Evolutionary conservation across 2,888 invertebrate genomes (phyloP).

Genomic region (Priocnemis perturbator): DNA sequence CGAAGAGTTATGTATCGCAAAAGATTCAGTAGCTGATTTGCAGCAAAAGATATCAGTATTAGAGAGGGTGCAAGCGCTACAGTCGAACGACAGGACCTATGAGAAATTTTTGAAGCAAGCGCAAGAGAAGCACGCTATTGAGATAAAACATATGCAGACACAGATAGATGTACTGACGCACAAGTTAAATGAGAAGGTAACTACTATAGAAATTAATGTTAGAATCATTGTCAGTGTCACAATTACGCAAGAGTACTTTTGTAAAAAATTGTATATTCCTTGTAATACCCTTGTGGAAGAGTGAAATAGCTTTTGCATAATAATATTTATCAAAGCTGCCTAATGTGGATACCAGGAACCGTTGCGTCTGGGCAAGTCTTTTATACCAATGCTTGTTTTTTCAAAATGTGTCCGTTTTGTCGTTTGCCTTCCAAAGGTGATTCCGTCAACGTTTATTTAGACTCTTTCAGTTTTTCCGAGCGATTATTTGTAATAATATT

Average conservation of each 20-base stretch:
- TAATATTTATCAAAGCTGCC: conserved; percentile 55
- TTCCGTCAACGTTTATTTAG: neutral
- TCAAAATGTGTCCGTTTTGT: conserved; percentile 8
- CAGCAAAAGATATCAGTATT: conserved; percentile 67
- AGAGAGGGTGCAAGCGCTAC: conserved; percentile 65
- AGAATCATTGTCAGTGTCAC: neutral
- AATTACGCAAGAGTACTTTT: neutral
- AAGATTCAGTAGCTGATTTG: conserved; percentile 64
- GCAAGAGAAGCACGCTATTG: conserved; percentile 76
- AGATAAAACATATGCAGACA: conserved; percentile 76
- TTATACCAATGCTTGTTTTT: conserved; percentile 24
- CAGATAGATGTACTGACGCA: conserved; percentile 74
- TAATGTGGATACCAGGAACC: conserved; percentile 54
- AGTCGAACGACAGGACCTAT: conserved; percentile 66
- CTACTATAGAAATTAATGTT: conserved; percentile 14
- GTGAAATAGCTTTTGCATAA: conserved; percentile 27
- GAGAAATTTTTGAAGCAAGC: conserved; percentile 74
- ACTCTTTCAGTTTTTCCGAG: too few species aligned
- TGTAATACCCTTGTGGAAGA: too few species aligned
- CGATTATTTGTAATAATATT: neutral
- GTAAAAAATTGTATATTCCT: neutral
- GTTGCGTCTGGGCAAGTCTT: conserved; percentile 60
- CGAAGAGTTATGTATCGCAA: conserved; percentile 64
- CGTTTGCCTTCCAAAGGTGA: neutral
- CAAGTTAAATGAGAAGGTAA: conserved; percentile 71